phyloP scores from a whole-genome alignment of 2,113 vertebrate species.

The Dipodomys ordii region DNA sequence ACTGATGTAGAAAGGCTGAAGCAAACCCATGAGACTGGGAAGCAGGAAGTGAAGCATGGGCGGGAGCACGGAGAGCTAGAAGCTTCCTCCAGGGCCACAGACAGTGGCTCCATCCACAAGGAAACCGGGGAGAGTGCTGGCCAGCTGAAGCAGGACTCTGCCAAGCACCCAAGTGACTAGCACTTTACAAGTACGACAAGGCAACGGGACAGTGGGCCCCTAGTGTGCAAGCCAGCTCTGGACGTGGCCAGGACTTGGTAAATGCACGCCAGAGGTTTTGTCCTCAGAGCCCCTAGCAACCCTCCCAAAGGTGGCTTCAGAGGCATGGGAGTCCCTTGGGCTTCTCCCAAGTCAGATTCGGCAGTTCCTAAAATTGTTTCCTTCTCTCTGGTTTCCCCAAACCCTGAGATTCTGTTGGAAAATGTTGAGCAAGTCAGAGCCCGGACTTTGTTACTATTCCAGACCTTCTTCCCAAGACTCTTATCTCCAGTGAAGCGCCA shows the following conservation, averaged over 20 bases:
- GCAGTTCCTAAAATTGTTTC: rapidly evolving
- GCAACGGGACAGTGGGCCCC: background rate
- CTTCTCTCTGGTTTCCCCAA: rapidly evolving
- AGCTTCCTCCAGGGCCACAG: too few relatives aligned
- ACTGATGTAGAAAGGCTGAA: background rate
- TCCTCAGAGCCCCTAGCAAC: background rate
- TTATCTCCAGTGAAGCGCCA: too few relatives aligned
- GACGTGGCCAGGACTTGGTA: rapidly evolving
- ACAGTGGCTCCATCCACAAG: rapidly evolving
- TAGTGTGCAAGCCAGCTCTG: rapidly evolving
- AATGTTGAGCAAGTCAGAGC: background rate
- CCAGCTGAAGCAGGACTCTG: rapidly evolving
- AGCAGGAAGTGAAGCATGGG: rapidly evolving
- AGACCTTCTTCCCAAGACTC: background rate
- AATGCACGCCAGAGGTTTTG: too few relatives aligned
- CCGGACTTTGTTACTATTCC: background rate
- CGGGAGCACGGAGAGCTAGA: too few relatives aligned
- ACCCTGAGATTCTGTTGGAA: rapidly evolving
- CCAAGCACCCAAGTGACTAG: rapidly evolving
- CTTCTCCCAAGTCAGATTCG: background rate
- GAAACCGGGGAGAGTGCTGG: rapidly evolving
- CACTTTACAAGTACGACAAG: too few relatives aligned
- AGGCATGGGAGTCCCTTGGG: rapidly evolving
- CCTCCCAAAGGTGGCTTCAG: background rate
- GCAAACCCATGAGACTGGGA: too few relatives aligned